A percentile compares a stretch with the other conserved stretches of the same genome.
These are phyloP conservation scores for Hesperophylax magnus DNA, from an alignment of 1,140 invertebrate genomes.

Conservation along the genomic window DNA sequence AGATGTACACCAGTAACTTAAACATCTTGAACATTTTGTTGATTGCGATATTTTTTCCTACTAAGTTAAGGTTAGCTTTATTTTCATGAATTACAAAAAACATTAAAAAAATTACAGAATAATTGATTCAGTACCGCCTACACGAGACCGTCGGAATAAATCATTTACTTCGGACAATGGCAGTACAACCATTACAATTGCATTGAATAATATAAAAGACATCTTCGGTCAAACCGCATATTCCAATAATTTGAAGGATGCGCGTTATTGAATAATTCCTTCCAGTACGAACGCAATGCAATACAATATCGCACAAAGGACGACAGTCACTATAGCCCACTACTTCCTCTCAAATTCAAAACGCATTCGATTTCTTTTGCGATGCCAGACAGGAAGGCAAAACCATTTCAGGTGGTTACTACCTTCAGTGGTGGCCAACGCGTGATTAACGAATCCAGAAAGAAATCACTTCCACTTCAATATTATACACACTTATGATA, in stretches of 20 bases:
- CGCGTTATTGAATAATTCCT: constrained; percentile 31
- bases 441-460: no score
- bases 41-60: no score
- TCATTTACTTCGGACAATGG: constrained; percentile 11
- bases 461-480: no score
- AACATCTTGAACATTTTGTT: no score
- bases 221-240: constrained; percentile 36
- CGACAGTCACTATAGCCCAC: background rate
- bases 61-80: no score
- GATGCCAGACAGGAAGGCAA: constrained; percentile 49
- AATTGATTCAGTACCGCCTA: no score
- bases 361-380: constrained; percentile 41
- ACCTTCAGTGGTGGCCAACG: no score
- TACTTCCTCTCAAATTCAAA: constrained; percentile 46
- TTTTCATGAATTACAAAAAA: no score
- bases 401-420: background rate
- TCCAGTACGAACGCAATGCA: constrained; percentile 16
- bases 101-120: no score
- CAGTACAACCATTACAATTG: constrained; percentile 6
- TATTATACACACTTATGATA: no score
- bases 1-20: no score
- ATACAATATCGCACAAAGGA: constrained; percentile 37
- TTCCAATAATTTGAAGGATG: constrained; percentile 39
- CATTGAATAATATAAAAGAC: constrained; percentile 7
- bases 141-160: background rate